Evolutionary conservation across 2,113 vertebrate genomes (phyloP), one percentile per base, ranked within the genome.

Genomic region (Baryphthengus martii): DNA sequence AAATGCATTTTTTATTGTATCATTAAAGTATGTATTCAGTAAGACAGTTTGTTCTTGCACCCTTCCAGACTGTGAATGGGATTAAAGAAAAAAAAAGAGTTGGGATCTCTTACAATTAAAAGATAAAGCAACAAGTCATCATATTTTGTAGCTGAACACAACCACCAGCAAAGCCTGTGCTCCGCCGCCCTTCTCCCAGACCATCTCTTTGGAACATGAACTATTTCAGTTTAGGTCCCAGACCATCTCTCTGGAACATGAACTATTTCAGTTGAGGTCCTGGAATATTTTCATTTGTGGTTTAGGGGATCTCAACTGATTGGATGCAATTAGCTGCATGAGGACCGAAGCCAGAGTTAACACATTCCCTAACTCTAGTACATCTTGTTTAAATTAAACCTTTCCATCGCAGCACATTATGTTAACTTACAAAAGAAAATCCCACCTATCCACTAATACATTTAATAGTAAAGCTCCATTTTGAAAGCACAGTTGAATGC

Each of bases 311-410:
- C 35, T 84, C 45, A 88, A 71, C 35, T 49, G 65, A 81, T 28
- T 45, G 45, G 31, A 88, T 55, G 28, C 74, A 85, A 70, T 85
- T 37, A 82, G 55, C 52, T 52, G 61, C 76, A 85, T 21, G 44
- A 72, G 61, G 37, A 96, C 50, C 59, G 92, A 90, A 93, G 66
- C 31, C 26, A 71, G 63, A 50, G 16, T 24, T 24, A 93, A 61
- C 16, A 55, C 24, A 49, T 52, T 63, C 50, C 56, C 53, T 53
- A 49, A 75, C 26, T 92, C 78, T 3, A 44, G 21, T 16, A 31
- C 10, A 55, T 7, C 35, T 8, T 37, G 2, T 26, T 80, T 55
- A 52, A 95, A 89, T 77, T 20, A 37, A 61, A 75, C 44, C 73
- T 76, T 87, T 35, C n/a, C 58, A 3, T 9, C 80, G 37, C 56